Base-by-base conservation (phyloP, 2,113 vertebrate genomes). In the Carlito syrichta region DNA sequence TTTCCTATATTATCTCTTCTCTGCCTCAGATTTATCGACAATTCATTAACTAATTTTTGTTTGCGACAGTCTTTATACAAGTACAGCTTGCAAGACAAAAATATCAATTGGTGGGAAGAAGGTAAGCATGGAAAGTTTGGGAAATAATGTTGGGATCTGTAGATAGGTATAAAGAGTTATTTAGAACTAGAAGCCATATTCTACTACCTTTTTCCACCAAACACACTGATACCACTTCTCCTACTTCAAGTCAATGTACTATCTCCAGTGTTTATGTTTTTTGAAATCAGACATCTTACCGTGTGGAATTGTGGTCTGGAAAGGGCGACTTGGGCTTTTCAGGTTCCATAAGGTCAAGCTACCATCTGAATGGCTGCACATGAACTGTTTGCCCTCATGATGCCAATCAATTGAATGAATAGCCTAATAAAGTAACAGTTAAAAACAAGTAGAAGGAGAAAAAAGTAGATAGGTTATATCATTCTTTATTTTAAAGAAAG, bases 301-400 rank as follows among this genome's bases (percentile, higher is more conserved):
- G 27, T 99, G 99, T 97, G 99, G 99, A 97, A 99, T 99, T 96
- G 99, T 99, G 98, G 99, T 99, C 98, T 99, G 99, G 98, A 99
- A 99, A 81, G 99, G 99, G 96, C 99, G 99, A 98, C 98, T 99
- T 95, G 99, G 99, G 97, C 99, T 99, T 98, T 99, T 99, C 97
- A 99, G 98, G 98, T 99, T 99, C 99, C 99, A 99, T 73, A 99
- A 97, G 25, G 99, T 99, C 98, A 99, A 98, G 97, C 99, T 99
- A 96, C 99, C 99, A 92, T 99, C 99, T 50, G 99, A 99, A 98
- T 99, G 99, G 98, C 99, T 99, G 98, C 99, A 99, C 99, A 99
- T 99, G 98, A 99, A 99, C 97, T 99, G 99, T 86, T 99, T 99
- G 76, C 99, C 99, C 96, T 99, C 99, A 79, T 99, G 99, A 97